These are phyloP conservation scores for Cerastis rubricosa DNA, from an alignment of 2,888 invertebrate genomes.

Conservation along the genomic window DNA sequence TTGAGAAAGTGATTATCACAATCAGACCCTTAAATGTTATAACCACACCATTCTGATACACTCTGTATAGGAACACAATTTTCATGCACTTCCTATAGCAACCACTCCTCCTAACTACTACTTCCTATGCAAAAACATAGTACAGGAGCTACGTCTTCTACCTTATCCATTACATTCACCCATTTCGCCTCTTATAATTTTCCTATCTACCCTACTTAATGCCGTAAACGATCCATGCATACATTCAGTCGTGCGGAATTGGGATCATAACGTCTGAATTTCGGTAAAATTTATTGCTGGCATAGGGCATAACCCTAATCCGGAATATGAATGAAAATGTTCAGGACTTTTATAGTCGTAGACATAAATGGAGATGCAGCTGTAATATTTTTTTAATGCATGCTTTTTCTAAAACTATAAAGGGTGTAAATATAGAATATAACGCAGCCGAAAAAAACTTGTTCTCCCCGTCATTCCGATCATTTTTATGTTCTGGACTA, in stretches of 20 bases:
- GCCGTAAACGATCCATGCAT: constrained; percentile 60
- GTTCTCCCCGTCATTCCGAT: no score
- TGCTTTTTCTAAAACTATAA: no score
- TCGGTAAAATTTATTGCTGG: constrained; percentile 60
- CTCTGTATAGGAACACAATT: neutral
- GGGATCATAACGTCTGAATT: constrained; percentile 65
- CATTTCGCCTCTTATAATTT: constrained; percentile 53
- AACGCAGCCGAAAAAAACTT: no score
- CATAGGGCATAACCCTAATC: constrained; percentile 51
- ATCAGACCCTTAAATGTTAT: neutral
- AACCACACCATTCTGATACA: neutral
- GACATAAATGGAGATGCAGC: neutral
- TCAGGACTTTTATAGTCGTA: constrained; percentile 30
- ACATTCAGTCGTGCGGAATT: constrained; percentile 50
- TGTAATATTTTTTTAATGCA: neutral
- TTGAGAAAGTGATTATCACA: neutral
- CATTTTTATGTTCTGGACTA: no score
- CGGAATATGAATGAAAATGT: constrained; percentile 48
- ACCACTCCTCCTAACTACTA: no score
- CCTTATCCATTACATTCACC: constrained; percentile 32
- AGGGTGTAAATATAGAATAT: no score
- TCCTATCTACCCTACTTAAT: constrained; percentile 55
- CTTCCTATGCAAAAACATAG: neutral
- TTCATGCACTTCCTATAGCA: neutral
- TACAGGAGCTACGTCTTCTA: constrained; percentile 10